phyloP scores from a whole-genome alignment of 2,113 vertebrate genomes.

The Cynocephalus volans region DNA sequence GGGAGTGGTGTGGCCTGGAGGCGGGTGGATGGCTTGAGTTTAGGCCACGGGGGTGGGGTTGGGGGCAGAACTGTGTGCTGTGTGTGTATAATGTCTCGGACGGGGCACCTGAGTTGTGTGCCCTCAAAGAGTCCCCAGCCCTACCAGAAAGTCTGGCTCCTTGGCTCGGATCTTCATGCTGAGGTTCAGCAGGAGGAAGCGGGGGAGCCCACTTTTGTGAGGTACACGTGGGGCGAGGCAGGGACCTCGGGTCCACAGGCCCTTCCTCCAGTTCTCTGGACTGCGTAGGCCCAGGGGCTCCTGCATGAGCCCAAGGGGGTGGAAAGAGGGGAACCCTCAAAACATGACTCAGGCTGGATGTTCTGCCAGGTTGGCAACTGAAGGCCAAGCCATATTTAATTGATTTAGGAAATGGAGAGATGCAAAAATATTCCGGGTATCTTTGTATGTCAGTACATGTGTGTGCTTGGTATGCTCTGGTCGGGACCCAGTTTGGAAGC shows the following conservation, averaged over 20 bases:
- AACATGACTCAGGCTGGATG: no score
- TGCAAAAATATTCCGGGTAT: background rate
- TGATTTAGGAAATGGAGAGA: background rate
- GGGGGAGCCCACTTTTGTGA: background rate
- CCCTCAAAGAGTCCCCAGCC: background rate
- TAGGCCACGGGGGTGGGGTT: background rate
- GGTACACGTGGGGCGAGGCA: fast-evolving
- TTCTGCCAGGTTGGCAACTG: background rate
- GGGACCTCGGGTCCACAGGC: background rate
- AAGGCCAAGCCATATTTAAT: background rate
- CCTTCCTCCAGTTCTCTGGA: background rate
- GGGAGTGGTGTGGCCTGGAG: background rate
- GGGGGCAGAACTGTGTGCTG: background rate
- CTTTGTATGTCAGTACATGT: background rate
- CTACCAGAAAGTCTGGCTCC: background rate
- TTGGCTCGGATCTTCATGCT: background rate
- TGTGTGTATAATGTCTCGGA: fast-evolving
- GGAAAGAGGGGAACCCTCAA: background rate
- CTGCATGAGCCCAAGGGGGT: background rate
- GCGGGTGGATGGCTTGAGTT: background rate
- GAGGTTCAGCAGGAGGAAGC: background rate
- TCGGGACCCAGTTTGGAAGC: background rate
- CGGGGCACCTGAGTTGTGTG: background rate
- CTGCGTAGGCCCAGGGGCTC: no score
- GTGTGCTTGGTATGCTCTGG: no score